Base-by-base conservation (phyloP, 1,140 invertebrate species). In the Dendroctonus ponderosae region DNA sequence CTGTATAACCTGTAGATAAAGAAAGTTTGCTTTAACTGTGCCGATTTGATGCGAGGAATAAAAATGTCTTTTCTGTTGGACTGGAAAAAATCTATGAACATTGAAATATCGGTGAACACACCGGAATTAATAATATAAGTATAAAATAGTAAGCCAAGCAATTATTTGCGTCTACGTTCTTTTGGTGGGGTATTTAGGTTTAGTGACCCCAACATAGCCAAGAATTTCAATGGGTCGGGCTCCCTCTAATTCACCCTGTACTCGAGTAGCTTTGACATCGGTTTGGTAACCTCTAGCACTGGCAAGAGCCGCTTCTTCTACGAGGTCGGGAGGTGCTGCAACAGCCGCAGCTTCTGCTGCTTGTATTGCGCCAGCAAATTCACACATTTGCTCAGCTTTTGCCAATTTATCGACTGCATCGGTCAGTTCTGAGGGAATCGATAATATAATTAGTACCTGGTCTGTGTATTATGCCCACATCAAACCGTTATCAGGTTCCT, bases 251-350 rank as follows among this genome's bases (percentile, higher is more conserved):
- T 73, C 72, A 56, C 79, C 71, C 43, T 71, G 70, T 42, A 79
- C 72, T 49, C 52, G 66, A 5, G 67, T 67, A 8, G 54, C 70
- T 26, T 75, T 73, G 6, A 78, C 57, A 67, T 78, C 73, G 5
- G 74, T 74, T 52, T 79, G 73, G 67, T 75, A 79, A 38, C 70
- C 69, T 50, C 68, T 74, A 0, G 77, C 77, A 46, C 75, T 75
- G 7, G 78, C 78, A 5, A 75, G 73, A 0, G 78, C 78, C 42
- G 78, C 79, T 69, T 80, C 78, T 64, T 80, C 79, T 7, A 78
- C 76, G 8, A 74, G 69, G 56, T 80, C 77, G 6, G 76, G 77
- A 6, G 78, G 75, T n/a, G 72, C 78, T n/a, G 72, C 61, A 37
- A 76, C 72, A 12, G 78, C 75, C 5, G 79, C 78, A 63, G 73